Percentiles rank a stretch among this genome's conserved stretches.
These are phyloP conservation scores for Aurelia sp. DNA, from an alignment of 30 jellyfish, hydroid and myxozoan genomes.

Conservation along the genomic window DNA sequence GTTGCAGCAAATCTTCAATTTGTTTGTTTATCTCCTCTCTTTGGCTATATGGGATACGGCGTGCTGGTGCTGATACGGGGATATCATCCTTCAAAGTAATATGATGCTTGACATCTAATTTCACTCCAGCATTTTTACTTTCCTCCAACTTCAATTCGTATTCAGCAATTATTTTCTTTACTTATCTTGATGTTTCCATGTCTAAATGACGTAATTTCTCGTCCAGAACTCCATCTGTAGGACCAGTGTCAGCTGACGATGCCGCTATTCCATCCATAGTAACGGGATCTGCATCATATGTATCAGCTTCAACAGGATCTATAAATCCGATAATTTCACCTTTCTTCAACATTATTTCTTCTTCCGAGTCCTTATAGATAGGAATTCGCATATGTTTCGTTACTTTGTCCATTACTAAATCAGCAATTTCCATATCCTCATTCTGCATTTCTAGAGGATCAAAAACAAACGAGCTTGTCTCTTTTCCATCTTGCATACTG, in stretches of 20 bases:
- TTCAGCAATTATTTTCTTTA: no score
- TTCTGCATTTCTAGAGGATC: background rate
- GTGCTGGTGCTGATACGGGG: constrained; percentile 20
- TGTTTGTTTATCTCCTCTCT: background rate
- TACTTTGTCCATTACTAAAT: background rate
- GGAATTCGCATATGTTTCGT: background rate
- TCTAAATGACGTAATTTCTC: background rate
- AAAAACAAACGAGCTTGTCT: background rate
- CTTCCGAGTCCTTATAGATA: background rate
- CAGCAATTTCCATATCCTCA: constrained; percentile 4
- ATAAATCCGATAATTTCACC: constrained; percentile 1
- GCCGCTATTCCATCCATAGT: no score
- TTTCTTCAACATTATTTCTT: background rate
- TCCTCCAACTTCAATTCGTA: no score
- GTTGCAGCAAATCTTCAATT: background rate
- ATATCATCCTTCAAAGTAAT: background rate
- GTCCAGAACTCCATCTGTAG: no score
- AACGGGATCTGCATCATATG: no score
- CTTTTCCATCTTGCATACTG: background rate
- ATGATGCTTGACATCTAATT: background rate
- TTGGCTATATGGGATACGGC: constrained; percentile 43
- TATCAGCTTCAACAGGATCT: no score
- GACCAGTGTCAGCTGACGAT: no score
- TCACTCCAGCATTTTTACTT: no score
- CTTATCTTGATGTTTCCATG: background rate